Evolutionary conservation across 1,140 invertebrate species (phyloP), one percentile per base, ranked within the genome.

Genomic region (Lerema accius): DNA sequence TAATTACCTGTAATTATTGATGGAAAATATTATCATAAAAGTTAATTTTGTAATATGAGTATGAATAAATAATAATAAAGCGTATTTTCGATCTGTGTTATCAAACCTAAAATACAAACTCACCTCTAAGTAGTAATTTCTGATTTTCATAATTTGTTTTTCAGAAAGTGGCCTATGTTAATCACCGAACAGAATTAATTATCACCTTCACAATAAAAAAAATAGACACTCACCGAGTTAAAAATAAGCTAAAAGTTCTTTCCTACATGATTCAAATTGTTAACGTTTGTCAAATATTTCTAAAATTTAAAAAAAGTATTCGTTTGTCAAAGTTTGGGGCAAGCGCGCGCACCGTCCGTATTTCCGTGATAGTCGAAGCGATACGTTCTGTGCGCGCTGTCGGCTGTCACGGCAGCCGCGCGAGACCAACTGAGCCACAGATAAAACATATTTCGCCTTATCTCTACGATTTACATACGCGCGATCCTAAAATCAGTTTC

Each of bases 401-500:
- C n/a, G n/a, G 65, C 40, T 63, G 71, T 76, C 79, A 69, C 76
- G 76, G 60, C 72, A 71, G 70, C 74, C 71, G 86, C 86, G 83
- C 84, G 86, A 80, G 78, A 74, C 73, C 82, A 75, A 90, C 87
- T 90, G 82, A 78, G 78, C 61, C 63, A 61, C 69, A 84, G 81
- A 84, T 86, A 86, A 86, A 82, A 63, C 73, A 69, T 70, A 59
- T 69, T 46, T 60, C 73, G 67, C 71, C 72, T 89, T 89, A 90
- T 90, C 87, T 82, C 56, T 28, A 61, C 73, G 77, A 90, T 90
- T 89, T 82, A 71, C 86, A 89, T 87, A 85, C 71, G 45, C 68
- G 71, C 69, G 73, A 76, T 76, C 75, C 65, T 35, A 56, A 56
- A 56, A 43, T 56, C 69, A 75, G 77, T 69, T 85, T 88, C 84